These are phyloP conservation scores for Lepilemur ruficaudatus DNA, from an alignment of 2,797 vertebrate genomes.

Conservation along the genomic window DNA sequence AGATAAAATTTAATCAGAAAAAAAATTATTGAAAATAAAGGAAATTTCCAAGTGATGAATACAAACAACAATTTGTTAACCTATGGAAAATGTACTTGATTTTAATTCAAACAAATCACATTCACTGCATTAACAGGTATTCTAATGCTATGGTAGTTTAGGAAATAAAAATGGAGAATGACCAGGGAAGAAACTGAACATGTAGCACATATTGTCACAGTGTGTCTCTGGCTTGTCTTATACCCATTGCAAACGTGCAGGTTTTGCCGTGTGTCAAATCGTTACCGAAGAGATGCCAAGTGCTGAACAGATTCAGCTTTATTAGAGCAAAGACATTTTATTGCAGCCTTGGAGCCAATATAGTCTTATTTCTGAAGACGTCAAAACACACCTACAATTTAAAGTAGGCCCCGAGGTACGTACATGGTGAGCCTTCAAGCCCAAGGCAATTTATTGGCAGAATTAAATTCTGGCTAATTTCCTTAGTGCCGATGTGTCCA, in stretches of 20 bases:
- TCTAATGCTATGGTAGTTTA: neutral
- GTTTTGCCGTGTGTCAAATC: neutral
- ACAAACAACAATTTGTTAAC: neutral
- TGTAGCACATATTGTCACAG: fast-evolving
- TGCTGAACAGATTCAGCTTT: neutral
- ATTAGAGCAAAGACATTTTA: constrained; percentile 33
- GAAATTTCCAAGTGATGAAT: constrained; percentile 27
- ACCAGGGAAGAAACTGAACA: neutral
- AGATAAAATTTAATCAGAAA: constrained; percentile 1
- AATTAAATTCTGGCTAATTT: constrained; percentile 62
- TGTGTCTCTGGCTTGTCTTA: neutral
- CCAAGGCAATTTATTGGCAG: constrained; percentile 35
- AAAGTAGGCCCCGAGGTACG: neutral
- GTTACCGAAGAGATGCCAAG: neutral
- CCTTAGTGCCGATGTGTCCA: neutral
- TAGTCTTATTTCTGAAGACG: constrained; percentile 37
- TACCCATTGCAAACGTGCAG: neutral
- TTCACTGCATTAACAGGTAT: neutral
- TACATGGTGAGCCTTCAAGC: neutral
- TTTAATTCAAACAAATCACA: neutral
- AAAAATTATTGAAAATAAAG: neutral
- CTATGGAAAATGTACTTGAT: neutral
- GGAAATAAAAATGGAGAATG: neutral
- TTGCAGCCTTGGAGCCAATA: neutral
- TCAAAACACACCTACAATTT: constrained; percentile 22